A percentile compares a stretch with the other conserved stretches of the same genome.
phyloP scores from a whole-genome alignment of 1,140 invertebrate species.

The Lycorma delicatula region DNA sequence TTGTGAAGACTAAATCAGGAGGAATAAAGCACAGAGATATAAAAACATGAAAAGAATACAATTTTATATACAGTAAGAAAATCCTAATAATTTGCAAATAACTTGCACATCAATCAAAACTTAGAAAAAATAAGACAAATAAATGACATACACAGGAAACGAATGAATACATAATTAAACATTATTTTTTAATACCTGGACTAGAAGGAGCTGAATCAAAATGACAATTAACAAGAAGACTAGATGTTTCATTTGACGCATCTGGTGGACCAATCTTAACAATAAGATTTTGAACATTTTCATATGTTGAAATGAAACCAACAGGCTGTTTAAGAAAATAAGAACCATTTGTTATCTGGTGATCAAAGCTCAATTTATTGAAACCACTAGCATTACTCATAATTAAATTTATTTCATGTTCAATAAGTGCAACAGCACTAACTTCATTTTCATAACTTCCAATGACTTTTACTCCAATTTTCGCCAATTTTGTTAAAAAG shows the following conservation, averaged over 20 bases:
- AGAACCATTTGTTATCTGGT: constrained; percentile 61
- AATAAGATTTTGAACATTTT: constrained; percentile 67
- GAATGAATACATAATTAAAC: no score
- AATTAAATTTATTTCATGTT: constrained; percentile 40
- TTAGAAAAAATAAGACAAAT: no score
- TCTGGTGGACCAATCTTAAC: constrained; percentile 56
- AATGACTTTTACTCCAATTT: constrained; percentile 55
- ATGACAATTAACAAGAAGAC: constrained; percentile 88
- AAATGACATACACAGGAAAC: no score
- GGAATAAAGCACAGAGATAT: no score
- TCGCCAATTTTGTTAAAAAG: constrained; percentile 53
- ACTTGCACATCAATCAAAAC: no score
- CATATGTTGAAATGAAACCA: constrained; percentile 67
- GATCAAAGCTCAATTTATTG: constrained; percentile 43
- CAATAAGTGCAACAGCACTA: constrained; percentile 43
- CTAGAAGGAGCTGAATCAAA: constrained; percentile 84
- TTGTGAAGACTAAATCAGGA: no score
- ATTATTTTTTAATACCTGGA: no score
- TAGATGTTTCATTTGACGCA: constrained; percentile 44
- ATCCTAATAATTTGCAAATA: no score
- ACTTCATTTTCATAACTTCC: constrained; percentile 56
- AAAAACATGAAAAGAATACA: no score
- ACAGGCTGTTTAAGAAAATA: constrained; percentile 71
- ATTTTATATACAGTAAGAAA: no score
- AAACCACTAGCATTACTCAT: constrained; percentile 35